A percentile compares a stretch with the other conserved stretches of the same genome.
phyloP scores from a whole-genome alignment of 1,140 invertebrate genomes.

The Pogonognathellus flavescens region DNA sequence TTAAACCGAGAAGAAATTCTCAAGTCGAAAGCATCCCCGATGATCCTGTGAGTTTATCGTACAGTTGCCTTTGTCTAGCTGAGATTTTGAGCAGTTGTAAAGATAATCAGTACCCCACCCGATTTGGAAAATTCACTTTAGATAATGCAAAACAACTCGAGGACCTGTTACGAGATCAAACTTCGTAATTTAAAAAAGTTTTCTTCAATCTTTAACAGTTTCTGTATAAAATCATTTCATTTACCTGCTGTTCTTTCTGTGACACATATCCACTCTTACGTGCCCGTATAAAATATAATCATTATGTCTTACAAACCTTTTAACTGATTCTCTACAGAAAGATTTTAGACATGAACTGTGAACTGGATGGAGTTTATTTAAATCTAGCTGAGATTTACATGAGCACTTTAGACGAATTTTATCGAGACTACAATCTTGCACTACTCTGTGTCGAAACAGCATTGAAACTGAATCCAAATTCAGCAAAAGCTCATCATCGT shows the following conservation, averaged over 20 bases:
- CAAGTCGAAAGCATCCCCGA: background rate
- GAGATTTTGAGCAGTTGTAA: background rate
- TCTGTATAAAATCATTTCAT: background rate
- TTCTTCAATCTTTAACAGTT: background rate
- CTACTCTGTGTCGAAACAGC: slow-evolving; percentile 34
- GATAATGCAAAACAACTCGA: background rate
- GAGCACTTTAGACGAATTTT: background rate
- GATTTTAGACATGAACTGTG: slow-evolving; percentile 8
- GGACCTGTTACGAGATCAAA: background rate
- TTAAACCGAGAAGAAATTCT: background rate
- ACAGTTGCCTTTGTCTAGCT: background rate
- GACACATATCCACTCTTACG: no score
- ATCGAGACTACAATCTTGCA: slow-evolving; percentile 11
- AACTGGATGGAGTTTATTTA: slow-evolving; percentile 53
- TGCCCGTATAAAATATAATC: no score
- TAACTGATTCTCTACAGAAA: background rate
- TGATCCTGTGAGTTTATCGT: background rate
- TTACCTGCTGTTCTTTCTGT: no score
- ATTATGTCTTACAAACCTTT: background rate
- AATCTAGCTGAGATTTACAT: slow-evolving; percentile 53
- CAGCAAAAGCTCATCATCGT: slow-evolving; percentile 34
- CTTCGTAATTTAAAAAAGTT: background rate
- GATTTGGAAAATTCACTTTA: slow-evolving; percentile 12
- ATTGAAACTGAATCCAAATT: background rate
- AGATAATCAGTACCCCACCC: background rate